phyloP scores from a whole-genome alignment of 2,113 vertebrate genomes.

The Macquaria ambigua region DNA sequence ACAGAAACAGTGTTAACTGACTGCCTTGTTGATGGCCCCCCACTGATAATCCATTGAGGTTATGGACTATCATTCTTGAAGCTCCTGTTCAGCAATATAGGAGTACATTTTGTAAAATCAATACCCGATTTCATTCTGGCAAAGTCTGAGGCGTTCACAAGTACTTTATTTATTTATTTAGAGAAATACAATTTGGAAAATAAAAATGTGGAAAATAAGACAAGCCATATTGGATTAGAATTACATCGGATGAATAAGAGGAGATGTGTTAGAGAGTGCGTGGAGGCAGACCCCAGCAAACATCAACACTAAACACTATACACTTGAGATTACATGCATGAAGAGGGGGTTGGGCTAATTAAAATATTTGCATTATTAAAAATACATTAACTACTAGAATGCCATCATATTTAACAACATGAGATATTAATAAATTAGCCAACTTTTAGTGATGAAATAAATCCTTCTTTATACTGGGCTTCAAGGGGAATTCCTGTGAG shows the following conservation, averaged over 20 bases:
- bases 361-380: slow-evolving; percentile 80
- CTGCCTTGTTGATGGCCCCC: slow-evolving; percentile 10
- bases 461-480: slow-evolving; percentile 15
- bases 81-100: neutral
- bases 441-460: slow-evolving; percentile 47
- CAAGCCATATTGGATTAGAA: neutral
- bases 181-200: neutral
- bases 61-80: slow-evolving; percentile 9
- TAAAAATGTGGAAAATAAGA: slow-evolving; percentile 1
- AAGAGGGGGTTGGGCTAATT: slow-evolving; percentile 68
- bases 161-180: neutral
- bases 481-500: slow-evolving; percentile 21
- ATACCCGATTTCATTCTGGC: neutral
- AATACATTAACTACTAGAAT: slow-evolving; percentile 71
- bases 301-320: slow-evolving; percentile 50
- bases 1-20: slow-evolving; percentile 37
- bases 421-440: slow-evolving; percentile 63
- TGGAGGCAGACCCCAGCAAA: slow-evolving; percentile 35
- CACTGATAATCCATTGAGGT: neutral
- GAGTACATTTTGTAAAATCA: neutral
- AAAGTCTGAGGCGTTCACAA: neutral
- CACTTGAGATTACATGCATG: slow-evolving; percentile 71
- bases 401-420: slow-evolving; percentile 68
- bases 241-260: slow-evolving; percentile 6
- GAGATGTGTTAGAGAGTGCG: neutral